Conservation (phyloP, 2,113 vertebrate genomes). For the Synchiropus splendidus region DNA sequence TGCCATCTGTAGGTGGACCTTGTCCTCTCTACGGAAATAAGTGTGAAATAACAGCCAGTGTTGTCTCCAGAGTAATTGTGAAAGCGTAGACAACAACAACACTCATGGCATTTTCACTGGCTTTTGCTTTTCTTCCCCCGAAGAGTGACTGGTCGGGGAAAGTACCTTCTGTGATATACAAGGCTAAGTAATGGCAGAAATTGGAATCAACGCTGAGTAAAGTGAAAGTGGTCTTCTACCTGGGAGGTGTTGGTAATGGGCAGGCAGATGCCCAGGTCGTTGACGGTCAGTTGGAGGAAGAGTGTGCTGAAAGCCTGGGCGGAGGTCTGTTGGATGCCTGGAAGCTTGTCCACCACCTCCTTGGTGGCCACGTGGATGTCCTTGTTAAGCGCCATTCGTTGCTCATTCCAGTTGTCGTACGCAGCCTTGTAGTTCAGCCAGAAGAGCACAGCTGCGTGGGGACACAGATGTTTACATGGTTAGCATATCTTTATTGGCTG, state of each 20-base stretch:
- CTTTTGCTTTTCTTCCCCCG: too few species aligned
- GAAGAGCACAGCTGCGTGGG: conserved; percentile 85
- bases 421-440: conserved; percentile 99
- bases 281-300: conserved; percentile 94
- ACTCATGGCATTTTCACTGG: too few species aligned
- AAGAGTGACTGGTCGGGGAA: too few species aligned
- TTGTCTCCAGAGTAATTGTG: conserved; percentile 9
- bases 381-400: conserved; percentile 90
- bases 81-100: too few species aligned
- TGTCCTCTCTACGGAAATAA: conserved; percentile 66
- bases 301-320: conserved; percentile 95
- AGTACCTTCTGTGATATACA: too few species aligned
- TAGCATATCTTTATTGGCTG: too few species aligned
- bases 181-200: too few species aligned
- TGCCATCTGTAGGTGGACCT: conserved; percentile 45
- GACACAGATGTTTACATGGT: not conserved
- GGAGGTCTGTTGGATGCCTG: conserved; percentile 93
- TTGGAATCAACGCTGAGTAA: too few species aligned
- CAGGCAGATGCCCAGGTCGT: conserved; percentile 93
- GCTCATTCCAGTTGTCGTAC: conserved; percentile 98
- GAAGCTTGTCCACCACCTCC: conserved; percentile 95
- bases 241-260: conserved; percentile 86
- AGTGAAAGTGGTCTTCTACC: conserved; percentile 55
- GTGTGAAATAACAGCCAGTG: conserved; percentile 39
- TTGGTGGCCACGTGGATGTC: conserved; percentile 97